Base-by-base conservation (phyloP, 2,113 vertebrate species). In the Zingel zingel region DNA sequence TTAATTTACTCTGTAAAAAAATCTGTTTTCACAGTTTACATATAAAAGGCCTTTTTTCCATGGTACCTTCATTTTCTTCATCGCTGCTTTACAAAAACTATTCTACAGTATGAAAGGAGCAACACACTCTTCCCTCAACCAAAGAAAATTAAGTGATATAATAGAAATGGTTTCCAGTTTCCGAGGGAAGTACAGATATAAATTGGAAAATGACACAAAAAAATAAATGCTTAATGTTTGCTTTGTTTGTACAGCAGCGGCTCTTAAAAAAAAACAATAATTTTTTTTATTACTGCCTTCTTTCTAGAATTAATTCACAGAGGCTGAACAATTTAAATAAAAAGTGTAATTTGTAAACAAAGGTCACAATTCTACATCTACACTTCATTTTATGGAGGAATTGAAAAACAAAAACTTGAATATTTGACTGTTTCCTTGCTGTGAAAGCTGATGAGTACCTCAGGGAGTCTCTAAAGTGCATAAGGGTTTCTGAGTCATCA, bases 401-500 rank as follows among this genome's bases (percentile, higher is more conserved):
- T 2, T 2, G 4, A 27, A 36, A n/a, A 64, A 59, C 12, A n/a
- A 23, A n/a, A n/a, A 58, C n/a, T 43, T 43, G 8, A 39, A 39
- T 39, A 9, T 39, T 8, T 19, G 30, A 33, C 30, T 5, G 75
- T 72, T 69, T 79, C 62, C 47, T 61, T 12, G 36, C 53, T 67
- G 77, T 66, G 57, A 25, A 76, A 84, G 77, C 51, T 23, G 64
- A 73, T 7, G 72, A 85, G 90, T 89, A 92, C 84, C 90, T 91
- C 74, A 51, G 84, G 79, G 77, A 47, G 83, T 89, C 74, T 86
- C 83, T 94, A 93, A 95, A 95, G 93, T 94, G 93, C 93, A 92
- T 87, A 85, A 75, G 64, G 64, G 23, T 23, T 43, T 82, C 72
- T 66, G 81, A 84, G 65, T 69, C 82, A 68, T 75, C 25, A n/a